Evolutionary conservation across 2,888 invertebrate genomes (phyloP), one percentile per base, ranked within the genome.

Genomic region (Taphrorychus bicolor): DNA sequence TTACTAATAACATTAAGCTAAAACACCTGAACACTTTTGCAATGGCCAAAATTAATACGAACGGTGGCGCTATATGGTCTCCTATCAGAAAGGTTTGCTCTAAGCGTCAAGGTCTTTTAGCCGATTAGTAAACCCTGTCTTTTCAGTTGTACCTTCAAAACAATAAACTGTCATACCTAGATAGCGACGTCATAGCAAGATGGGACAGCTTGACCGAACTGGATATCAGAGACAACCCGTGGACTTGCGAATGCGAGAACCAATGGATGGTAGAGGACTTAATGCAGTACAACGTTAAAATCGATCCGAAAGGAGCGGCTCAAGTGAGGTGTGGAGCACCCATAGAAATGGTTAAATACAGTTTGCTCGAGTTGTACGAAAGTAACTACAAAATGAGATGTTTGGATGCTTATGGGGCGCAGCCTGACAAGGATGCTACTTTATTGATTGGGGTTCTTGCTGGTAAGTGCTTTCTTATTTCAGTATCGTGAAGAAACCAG

Each of bases 231-330:
- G 86, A 86, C 74, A 94, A 94, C 79, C 89, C 91, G 0, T 94
- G 88, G 89, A 83, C 86, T 21, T 95, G 94, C 77, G 92, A 93
- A 78, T 92, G 91, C 75, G 86, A 89, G 68, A 93, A 93, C 66
- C 89, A 91, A 76, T 91, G 91, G 88, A 85, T 94, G 82, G 87
- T 93, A 14, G 86, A 88, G 24, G 82, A 85, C n/a, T 80, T 93
- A 52, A 85, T 88, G 49, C 85, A 86, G 0, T 78, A 85, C 16
- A 84, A 89, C 1, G 82, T 85, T 2, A 78, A 77, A 16, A 82
- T 82, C 41, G 80, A 82, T 0, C 78, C 79, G 0, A 83, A 83
- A 11, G 76, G 79, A 23, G 82, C 86, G 5, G 1, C 51, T 1
- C 11, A 51, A 19, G 22, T 19, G 18, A 87, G 87, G n/a, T 94